A percentile compares a stretch with the other conserved stretches of the same genome.
Evolutionary conservation across 2,113 vertebrate genomes (phyloP).

Genomic region (Centropristis striata): DNA sequence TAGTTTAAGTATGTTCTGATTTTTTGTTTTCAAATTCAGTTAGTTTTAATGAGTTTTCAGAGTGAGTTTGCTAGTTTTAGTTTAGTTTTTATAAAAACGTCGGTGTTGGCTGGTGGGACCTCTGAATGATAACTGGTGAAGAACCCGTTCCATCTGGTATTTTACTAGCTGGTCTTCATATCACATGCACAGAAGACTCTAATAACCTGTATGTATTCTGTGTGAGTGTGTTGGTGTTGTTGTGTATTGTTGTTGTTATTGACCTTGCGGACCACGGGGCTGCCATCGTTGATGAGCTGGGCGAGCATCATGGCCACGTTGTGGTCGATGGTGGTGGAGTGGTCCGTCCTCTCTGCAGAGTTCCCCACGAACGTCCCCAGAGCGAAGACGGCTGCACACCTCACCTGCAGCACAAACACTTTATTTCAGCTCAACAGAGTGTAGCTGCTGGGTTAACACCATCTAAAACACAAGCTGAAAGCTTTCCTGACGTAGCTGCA

Average conservation of each 20-base stretch:
- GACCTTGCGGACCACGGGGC: conserved; percentile 97
- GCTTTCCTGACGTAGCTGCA: not conserved
- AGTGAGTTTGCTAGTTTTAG: too few species aligned
- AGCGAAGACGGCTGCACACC: conserved; percentile 95
- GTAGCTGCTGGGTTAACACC: not conserved
- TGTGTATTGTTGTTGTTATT: too few species aligned
- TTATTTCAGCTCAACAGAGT: too few species aligned
- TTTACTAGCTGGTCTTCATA: too few species aligned
- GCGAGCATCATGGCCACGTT: conserved; percentile 99
- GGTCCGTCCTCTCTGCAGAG: conserved; percentile 95
- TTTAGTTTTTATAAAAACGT: too few species aligned
- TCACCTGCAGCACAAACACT: conserved; percentile 86
- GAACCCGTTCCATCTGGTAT: too few species aligned
- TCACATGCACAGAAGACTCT: too few species aligned
- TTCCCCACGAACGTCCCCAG: conserved; percentile 97
- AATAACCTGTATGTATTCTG: not conserved
- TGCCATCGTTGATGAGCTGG: conserved; percentile 97
- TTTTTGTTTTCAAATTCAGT: too few species aligned
- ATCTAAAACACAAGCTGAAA: not conserved
- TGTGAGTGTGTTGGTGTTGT: not conserved
- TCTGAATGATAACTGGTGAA: too few species aligned
- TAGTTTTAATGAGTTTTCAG: too few species aligned
- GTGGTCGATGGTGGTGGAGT: conserved; percentile 99
- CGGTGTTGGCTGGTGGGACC: too few species aligned
- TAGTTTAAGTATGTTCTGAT: too few species aligned